Evolutionary conservation across 2,888 invertebrate species (phyloP).

Genomic region (Allolobophora icterica): DNA sequence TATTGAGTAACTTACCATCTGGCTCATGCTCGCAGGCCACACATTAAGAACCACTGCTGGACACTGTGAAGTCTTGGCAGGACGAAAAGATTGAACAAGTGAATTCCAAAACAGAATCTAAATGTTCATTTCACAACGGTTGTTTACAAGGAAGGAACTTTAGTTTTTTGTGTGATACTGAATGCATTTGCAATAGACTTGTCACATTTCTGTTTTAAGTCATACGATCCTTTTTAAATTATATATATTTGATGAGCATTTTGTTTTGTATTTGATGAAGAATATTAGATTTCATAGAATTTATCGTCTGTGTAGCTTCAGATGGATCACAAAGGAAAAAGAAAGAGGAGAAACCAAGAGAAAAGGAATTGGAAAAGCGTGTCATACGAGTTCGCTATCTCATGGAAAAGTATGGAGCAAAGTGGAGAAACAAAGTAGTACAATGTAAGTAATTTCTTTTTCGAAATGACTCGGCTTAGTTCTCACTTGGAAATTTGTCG

Average conservation of each 20-base stretch:
- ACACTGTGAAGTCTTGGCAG: neutral
- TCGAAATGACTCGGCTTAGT: neutral
- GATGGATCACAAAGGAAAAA: conserved; percentile 46
- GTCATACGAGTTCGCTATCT: conserved; percentile 68
- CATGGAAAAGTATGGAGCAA: conserved; percentile 77
- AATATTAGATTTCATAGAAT: neutral
- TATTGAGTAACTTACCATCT: no score
- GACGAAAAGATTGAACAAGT: neutral
- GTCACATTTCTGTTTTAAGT: neutral
- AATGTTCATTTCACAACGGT: neutral
- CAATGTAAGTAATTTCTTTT: conserved; percentile 47
- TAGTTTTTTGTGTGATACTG: neutral
- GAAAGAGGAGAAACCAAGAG: conserved; percentile 49
- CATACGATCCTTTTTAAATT: neutral
- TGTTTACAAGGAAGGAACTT: neutral
- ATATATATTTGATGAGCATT: neutral
- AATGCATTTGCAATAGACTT: neutral
- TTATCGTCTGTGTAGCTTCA: conserved; percentile 26
- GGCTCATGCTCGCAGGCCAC: no score
- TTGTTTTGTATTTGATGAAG: neutral
- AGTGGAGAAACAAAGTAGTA: conserved; percentile 71
- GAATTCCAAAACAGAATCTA: no score
- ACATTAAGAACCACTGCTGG: no score
- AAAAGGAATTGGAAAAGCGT: conserved; percentile 46
- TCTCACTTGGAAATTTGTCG: neutral